Base-by-base conservation (phyloP, 2,888 invertebrate genomes). In the Dryobota labecula region DNA sequence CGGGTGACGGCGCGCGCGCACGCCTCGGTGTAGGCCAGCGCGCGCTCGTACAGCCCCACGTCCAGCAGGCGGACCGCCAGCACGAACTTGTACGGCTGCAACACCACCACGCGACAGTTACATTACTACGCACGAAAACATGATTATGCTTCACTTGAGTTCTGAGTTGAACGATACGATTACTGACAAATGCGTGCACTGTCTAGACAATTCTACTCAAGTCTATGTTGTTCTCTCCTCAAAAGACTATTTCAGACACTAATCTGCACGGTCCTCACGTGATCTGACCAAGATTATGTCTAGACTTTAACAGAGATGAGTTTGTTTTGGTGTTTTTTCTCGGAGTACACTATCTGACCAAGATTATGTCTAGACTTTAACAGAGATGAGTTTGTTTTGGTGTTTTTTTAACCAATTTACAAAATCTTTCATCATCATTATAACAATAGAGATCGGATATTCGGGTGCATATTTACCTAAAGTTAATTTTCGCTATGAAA, bases 11-110 rank as follows among this genome's bases (percentile, higher is more conserved):
- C 97, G 33, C 96, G 94, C 13, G 98, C 97, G 53, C 98, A 97
- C 86, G 97, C 97, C 96, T 99, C 99, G 89, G 97, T 97, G 95
- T 99, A 99, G 81, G 97, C 96, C 80, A 99, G 95, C 68, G 98
- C 98, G 91, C 98, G 98, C 91, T 98, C 97, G 86, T 97, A 96
- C 85, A 97, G 96, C 4, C 99, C 99, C 70, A 94, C 96, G 82
- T 97, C 96, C 80, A 98, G 96, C 85, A 99, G 96, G 78, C 98
- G 97, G 18, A 96, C 58, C 63, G 98, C 98, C 93, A 98, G 95
- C 82, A 99, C 91, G 90, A 98, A 97, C 96, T 99, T 99, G 95
- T 98, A 99, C 68, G 97, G 96, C 97, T 98, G 94, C 66, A 30
- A 57, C 47, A 27, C 9, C 13, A 45, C 3, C 20, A 6, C n/a